Base-by-base conservation (phyloP, 2,113 vertebrate genomes). In the Cynoglossus semilaevis region DNA sequence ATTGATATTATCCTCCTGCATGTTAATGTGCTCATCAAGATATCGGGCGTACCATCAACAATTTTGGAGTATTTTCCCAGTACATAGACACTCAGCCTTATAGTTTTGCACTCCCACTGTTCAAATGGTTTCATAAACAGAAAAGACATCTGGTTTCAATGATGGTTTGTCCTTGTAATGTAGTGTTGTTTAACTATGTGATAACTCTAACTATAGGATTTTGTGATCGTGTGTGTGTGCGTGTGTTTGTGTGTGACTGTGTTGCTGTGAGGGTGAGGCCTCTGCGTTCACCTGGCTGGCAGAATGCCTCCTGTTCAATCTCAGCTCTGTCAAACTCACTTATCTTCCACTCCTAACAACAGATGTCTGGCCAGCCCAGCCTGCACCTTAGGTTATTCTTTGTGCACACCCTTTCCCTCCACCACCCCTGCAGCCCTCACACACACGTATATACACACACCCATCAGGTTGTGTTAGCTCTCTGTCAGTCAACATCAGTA, bases 251-350 rank as follows among this genome's bases (percentile, higher is more conserved):
- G 13, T 47, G 13, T 7, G 9, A n/a, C n/a, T 19, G 15, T 51
- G 15, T 60, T 42, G 12, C 46, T 15, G 18, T 42, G 42, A 48
- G 41, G 54, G 40, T 70, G 70, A 58, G 52, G 67, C 71, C 46
- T 65, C 63, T 68, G 58, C 70, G 68, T 75, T 83, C 66, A 80
- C 65, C 72, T 70, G 67, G 62, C 67, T 86, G 83, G 83, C 82
- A 81, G 83, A 83, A 82, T 83, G 67, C 82, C 87, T 87, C 83
- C 80, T 87, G 80, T 88, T 88, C 80, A 83, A 88, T 88, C 85
- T 82, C 77, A 86, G 75, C 68, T 82, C 82, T 88, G 85, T 88
- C 87, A 88, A 87, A 88, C 80, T 85, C 82, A 82, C 76, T 87
- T 85, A 87, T 64, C 77, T 78, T 81, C 73, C 72, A 83, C 83